These are phyloP conservation scores for Gorsachius magnificus DNA, from an alignment of 2,797 vertebrate species.

Conservation along the genomic window DNA sequence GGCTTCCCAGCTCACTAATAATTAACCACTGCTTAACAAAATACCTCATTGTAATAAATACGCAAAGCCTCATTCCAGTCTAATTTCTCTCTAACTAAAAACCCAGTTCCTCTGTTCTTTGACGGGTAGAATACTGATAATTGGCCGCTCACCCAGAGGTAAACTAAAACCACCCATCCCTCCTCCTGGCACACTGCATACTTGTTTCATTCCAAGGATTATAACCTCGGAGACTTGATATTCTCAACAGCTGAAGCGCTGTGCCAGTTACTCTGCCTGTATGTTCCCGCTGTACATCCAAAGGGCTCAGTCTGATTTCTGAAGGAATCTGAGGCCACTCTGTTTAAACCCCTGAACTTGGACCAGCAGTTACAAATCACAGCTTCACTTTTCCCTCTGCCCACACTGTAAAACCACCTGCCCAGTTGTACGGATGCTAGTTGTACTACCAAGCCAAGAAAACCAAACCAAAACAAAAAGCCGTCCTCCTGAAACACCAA, in stretches of 20 bases:
- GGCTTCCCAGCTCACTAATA: neutral
- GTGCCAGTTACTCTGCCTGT: rapidly evolving
- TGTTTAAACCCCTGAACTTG: neutral
- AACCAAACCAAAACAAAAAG: neutral
- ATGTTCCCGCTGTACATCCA: neutral
- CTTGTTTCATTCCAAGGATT: neutral
- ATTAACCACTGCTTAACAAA: neutral
- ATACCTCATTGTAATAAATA: neutral
- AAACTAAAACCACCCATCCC: neutral
- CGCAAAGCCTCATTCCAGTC: neutral
- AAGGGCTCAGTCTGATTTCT: neutral
- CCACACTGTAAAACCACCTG: neutral
- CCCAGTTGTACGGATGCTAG: neutral
- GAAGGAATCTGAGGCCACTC: neutral
- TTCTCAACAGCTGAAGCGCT: neutral
- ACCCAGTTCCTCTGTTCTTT: neutral
- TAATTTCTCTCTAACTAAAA: neutral
- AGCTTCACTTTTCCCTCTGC: neutral
- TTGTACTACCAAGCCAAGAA: neutral
- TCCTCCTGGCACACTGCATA: neutral
- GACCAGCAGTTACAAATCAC: neutral
- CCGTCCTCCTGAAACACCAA: neutral
- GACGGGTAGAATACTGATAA: neutral
- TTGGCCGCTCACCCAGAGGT: neutral
- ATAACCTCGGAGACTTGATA: neutral